Base-by-base conservation (phyloP, 1,140 invertebrate species). In the Trichoplusia ni region DNA sequence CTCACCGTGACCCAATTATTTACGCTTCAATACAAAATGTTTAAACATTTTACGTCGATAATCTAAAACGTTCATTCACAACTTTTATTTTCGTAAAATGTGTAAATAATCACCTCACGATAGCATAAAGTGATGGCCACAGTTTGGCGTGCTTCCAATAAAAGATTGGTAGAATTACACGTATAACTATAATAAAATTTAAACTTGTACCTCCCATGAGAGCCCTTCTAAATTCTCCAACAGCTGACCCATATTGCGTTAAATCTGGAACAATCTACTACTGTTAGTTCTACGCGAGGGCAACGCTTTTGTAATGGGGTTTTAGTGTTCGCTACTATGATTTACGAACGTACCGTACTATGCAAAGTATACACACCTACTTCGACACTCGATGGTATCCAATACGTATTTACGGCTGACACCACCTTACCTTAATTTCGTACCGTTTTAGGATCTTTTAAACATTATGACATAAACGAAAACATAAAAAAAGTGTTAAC, bases 371-470 rank as follows among this genome's bases (percentile, higher is more conserved):
- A 37, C 8, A 53, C 5, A 47, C 7, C 19, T 51, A 35, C 25
- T 19, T 46, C n/a, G 63, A 64, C 59, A 58, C 35, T 19, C 16
- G 38, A 25, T 44, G 73, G 44, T 75, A 75, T 68, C 70, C 67
- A 75, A 73, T 70, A 62, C 59, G 16, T 63, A 66, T 25, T 23
- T 27, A 23, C 14, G 29, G 29, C 38, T 37, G 54, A 56, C 42
- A 18, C 46, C 42, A 44, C 46, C 23, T 31, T 7, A 25, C 56
- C 33, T 38, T 44, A 47, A 42, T 35, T 44, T 27, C 27, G 6
- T 9, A 23, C 13, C 13, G 14, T 62, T 29, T 13, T 40, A 51
- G n/a, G 29, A 38, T 11, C 35, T 53, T 51, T 49, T 29, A 59
- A 21, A 62, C 23, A 35, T 40, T 51, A 49, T 62, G 46, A 35